Evolutionary conservation across 1,140 invertebrate genomes (phyloP).

Genomic region (Chironomus striatipennis): DNA sequence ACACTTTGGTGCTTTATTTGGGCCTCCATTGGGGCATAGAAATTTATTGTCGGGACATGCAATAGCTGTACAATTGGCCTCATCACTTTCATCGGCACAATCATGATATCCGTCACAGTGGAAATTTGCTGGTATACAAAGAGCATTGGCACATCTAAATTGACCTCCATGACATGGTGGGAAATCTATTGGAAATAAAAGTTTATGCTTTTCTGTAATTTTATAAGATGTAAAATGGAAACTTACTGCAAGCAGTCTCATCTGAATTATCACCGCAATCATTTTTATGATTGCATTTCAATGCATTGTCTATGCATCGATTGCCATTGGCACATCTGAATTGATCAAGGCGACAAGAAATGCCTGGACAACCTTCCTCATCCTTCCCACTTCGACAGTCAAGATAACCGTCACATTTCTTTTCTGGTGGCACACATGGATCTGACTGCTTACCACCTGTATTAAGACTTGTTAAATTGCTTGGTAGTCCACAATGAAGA

Average conservation of each 20-base stretch:
- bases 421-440: constrained; percentile 75
- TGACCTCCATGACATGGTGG: constrained; percentile 82
- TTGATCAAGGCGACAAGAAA: constrained; percentile 74
- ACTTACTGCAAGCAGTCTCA: constrained; percentile 73
- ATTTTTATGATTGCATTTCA: constrained; percentile 81
- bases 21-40: constrained; percentile 69
- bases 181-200: constrained; percentile 55
- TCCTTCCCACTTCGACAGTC: constrained; percentile 83
- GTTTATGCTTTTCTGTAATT: background rate
- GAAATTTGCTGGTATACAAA: constrained; percentile 81
- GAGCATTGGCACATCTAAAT: constrained; percentile 85
- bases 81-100: constrained; percentile 80
- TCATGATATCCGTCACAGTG: constrained; percentile 77
- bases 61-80: constrained; percentile 79
- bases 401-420: constrained; percentile 79
- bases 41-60: constrained; percentile 89
- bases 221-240: constrained; percentile 31
- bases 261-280: constrained; percentile 87
- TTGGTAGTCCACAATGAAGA: constrained; percentile 61
- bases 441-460: constrained; percentile 46
- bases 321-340: constrained; percentile 77
- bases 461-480: constrained; percentile 37
- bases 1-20: constrained; percentile 66
- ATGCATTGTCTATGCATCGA: constrained; percentile 69
- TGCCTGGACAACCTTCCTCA: constrained; percentile 68